Conservation (phyloP, 1,140 invertebrate genomes). For the Antheraea mylitta region DNA sequence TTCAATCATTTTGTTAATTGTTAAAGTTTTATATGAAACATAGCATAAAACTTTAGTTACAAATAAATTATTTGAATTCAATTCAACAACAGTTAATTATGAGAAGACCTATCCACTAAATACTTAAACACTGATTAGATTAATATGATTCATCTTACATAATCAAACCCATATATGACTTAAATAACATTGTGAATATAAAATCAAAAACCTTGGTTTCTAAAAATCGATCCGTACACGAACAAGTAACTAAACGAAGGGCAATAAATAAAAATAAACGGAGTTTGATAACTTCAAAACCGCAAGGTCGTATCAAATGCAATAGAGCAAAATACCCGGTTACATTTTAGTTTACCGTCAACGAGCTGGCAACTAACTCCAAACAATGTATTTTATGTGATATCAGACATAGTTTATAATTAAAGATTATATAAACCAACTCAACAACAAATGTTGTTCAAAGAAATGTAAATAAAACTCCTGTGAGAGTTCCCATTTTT, state of each 20-base stretch:
- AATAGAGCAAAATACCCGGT: neutral
- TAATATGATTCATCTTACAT: no score
- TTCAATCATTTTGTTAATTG: no score
- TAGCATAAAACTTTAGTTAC: no score
- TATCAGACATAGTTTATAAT: neutral
- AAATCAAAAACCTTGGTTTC: no score
- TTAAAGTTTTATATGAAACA: no score
- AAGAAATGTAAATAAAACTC: neutral
- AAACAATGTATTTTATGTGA: neutral
- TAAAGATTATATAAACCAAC: neutral
- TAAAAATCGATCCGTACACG: no score
- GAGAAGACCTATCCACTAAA: no score
- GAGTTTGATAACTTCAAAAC: neutral
- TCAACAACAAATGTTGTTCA: neutral
- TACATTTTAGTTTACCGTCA: neutral
- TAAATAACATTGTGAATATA: no score
- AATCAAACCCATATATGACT: no score
- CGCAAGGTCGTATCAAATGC: neutral
- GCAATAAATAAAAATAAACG: neutral
- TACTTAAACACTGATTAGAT: no score
- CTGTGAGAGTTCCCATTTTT: constrained; percentile 3
- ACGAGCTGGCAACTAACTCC: neutral
- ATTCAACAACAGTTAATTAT: no score
- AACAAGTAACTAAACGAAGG: neutral
- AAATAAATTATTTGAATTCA: no score